Percentiles rank a stretch among this genome's conserved stretches.
Evolutionary conservation across 2,888 invertebrate species (phyloP).

Genomic region (Teinopalpus imperialis): DNA sequence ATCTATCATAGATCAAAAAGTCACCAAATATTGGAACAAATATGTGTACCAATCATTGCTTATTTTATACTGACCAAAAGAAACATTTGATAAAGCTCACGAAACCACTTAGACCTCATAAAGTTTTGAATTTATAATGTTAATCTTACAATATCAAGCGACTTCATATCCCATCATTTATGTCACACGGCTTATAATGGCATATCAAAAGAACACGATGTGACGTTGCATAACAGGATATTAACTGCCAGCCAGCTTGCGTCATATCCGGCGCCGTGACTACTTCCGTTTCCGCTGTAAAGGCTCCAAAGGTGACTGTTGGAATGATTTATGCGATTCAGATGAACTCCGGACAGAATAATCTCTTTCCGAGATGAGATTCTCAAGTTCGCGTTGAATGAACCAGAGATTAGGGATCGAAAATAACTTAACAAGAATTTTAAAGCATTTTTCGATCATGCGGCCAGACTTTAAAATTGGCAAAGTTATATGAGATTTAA

Average conservation of each 20-base stretch:
- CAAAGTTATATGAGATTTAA: slow-evolving; percentile 1
- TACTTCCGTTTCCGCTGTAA: slow-evolving; percentile 54
- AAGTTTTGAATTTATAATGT: not conserved
- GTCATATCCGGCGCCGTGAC: slow-evolving; percentile 64
- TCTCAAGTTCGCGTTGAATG: slow-evolving; percentile 3
- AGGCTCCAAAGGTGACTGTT: slow-evolving; percentile 20
- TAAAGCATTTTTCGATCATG: not conserved
- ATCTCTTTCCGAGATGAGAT: slow-evolving; percentile 8
- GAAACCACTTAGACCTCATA: not conserved
- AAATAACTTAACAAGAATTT: not conserved
- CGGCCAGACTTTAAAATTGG: not conserved
- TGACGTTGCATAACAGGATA: slow-evolving; percentile 42
- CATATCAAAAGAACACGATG: not conserved
- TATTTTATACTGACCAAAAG: too few species aligned
- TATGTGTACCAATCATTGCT: too few species aligned
- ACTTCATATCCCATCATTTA: not conserved
- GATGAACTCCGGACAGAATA: not conserved
- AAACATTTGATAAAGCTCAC: too few species aligned
- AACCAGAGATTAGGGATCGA: slow-evolving; percentile 1
- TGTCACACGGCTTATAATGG: not conserved
- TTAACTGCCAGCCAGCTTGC: slow-evolving; percentile 51
- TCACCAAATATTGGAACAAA: too few species aligned
- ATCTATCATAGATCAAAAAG: too few species aligned
- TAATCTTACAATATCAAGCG: not conserved
- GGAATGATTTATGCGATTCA: slow-evolving; percentile 26